phyloP scores from a whole-genome alignment of 2,888 invertebrate species.

The Drosophila mulleri region DNA sequence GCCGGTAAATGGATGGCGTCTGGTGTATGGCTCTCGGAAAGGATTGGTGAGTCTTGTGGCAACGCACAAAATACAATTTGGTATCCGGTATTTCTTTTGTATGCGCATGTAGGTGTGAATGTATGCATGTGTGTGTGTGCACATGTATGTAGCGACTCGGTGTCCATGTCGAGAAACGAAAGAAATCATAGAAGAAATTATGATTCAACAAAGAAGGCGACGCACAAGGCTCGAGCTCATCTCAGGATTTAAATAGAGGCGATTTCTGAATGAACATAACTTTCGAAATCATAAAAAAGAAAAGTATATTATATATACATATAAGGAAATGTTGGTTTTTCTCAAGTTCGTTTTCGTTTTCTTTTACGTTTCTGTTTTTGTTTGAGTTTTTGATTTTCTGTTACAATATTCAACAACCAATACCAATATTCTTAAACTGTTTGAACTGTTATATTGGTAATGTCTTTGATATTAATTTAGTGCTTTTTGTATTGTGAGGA shows the following conservation, averaged over 20 bases:
- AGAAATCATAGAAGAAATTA: slow-evolving; percentile 48
- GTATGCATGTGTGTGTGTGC: slow-evolving; percentile 16
- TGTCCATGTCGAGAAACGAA: slow-evolving; percentile 44
- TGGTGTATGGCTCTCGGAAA: background rate
- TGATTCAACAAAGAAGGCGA: slow-evolving; percentile 38
- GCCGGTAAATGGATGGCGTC: slow-evolving; percentile 1
- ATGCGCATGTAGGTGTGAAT: slow-evolving; percentile 7
- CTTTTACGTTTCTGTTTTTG: slow-evolving; percentile 1
- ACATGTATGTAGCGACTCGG: slow-evolving; percentile 12
- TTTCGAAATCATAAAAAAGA: slow-evolving; percentile 26
- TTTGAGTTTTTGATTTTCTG: slow-evolving; percentile 24
- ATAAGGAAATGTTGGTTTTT: slow-evolving; percentile 69
- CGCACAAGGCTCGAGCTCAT: slow-evolving; percentile 19
- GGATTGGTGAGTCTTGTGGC: background rate
- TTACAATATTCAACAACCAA: slow-evolving; percentile 79
- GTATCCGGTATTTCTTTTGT: background rate
- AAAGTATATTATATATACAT: slow-evolving; percentile 25
- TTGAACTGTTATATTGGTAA: slow-evolving; percentile 67
- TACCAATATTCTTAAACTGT: slow-evolving; percentile 65
- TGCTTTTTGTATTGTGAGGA: slow-evolving; percentile 86
- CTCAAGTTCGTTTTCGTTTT: slow-evolving; percentile 45
- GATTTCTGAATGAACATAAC: slow-evolving; percentile 46
- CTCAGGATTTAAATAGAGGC: slow-evolving; percentile 37
- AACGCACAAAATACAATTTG: background rate
- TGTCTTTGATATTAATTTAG: slow-evolving; percentile 82